Base-by-base conservation (phyloP, 2,888 invertebrate genomes). In the Phengaris arion region DNA sequence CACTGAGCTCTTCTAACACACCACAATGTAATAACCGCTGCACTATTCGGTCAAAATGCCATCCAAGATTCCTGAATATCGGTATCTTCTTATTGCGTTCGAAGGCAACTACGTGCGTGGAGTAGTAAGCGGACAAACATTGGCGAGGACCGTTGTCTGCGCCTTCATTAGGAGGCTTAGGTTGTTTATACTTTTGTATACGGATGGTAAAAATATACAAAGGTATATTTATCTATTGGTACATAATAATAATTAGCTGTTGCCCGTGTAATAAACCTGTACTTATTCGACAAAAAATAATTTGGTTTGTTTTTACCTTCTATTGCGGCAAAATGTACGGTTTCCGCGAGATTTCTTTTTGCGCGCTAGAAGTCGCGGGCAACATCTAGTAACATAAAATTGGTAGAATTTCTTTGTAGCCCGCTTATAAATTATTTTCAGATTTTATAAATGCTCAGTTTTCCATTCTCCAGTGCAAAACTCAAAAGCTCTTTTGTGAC, bases 401-500 rank as follows among this genome's bases (percentile, higher is more conserved):
- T 6, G 46, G 6, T 6, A 46, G 46, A 46, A 46, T 6, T 46
- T 6, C 46, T 4, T 46, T 6, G 6, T 4, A 6, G 2, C 4
- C 6, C 46, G 46, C 46, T 46, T n/a, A 55, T 5, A 22, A 22
- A 22, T 22, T 55, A 55, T 13, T 55, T 55, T 55, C 55, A 55
- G 55, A 55, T 55, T 55, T n/a, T 55, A 55, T 55, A 55, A 55
- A 55, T n/a, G 46, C 46, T 55, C 2, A 55, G 55, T 55, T 55
- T 55, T 55, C 55, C 8, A 55, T 55, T 55, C n/a, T n/a, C n/a
- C 2, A 15, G n/a, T n/a, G 55, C n/a, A 55, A 55, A 55, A n/a
- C 55, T 55, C n/a, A 55, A 55, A 55, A 55, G 55, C 22, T 22
- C 55, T 55, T 55, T 55, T 55, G 55, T n/a, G 55, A 55, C 55